phyloP scores from a whole-genome alignment of 2,113 vertebrate species.

The Ciconia stormi region DNA sequence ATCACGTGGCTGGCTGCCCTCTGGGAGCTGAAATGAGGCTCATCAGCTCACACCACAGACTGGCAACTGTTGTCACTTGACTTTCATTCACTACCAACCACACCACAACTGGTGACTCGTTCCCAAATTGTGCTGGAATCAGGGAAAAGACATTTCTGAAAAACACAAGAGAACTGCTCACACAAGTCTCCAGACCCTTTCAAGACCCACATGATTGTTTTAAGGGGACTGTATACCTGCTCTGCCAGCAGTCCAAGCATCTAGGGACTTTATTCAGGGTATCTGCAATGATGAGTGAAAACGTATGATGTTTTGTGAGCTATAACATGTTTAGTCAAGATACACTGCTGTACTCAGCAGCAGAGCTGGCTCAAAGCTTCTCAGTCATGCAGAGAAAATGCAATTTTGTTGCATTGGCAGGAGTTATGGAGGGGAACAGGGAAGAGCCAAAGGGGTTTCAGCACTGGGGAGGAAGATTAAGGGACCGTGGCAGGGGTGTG shows the following conservation, averaged over 20 bases:
- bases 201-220: neutral
- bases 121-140: neutral
- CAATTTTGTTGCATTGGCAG: neutral
- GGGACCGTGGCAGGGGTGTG: neutral
- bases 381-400: slow-evolving; percentile 20
- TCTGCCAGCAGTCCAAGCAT: neutral
- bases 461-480: neutral
- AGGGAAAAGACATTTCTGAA: neutral
- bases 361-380: neutral
- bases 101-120: neutral
- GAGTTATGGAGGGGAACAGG: neutral
- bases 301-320: slow-evolving; percentile 35
- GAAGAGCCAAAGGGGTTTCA: neutral
- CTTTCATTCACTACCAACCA: neutral
- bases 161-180: neutral
- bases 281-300: neutral
- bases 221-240: neutral
- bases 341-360: neutral
- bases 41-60: neutral
- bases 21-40: neutral
- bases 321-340: neutral
- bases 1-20: neutral
- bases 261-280: neutral
- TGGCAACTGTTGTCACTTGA: neutral
- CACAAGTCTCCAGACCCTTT: neutral